Conservation (phyloP, 2,113 vertebrate species). For the Pleuronectes platessa region DNA sequence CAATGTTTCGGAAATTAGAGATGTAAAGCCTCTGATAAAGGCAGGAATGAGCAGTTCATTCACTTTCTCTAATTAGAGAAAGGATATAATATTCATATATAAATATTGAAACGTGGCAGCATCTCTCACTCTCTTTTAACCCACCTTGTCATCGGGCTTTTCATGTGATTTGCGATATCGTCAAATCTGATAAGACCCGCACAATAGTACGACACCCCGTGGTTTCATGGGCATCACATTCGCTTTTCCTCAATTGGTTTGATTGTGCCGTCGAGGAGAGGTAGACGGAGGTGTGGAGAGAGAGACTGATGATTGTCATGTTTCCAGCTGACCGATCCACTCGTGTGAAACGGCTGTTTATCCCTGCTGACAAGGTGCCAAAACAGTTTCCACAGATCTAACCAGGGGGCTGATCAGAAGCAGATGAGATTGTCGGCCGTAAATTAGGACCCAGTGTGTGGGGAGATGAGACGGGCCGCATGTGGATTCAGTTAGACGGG, state of each 20-base stretch:
- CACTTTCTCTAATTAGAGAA: constrained; percentile 30
- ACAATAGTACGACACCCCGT: not conserved
- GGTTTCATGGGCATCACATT: constrained; percentile 1
- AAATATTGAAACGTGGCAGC: constrained; percentile 13
- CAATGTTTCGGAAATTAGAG: constrained; percentile 54
- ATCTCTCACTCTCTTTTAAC: not conserved
- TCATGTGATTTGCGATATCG: not conserved
- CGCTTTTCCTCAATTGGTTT: not conserved
- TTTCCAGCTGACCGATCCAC: constrained; percentile 54
- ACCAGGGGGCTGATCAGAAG: constrained; percentile 71
- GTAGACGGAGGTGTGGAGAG: not conserved
- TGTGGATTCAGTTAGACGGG: constrained; percentile 70
- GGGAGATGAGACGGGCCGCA: constrained; percentile 58
- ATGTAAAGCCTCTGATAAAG: constrained; percentile 55
- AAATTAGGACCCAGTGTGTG: constrained; percentile 66
- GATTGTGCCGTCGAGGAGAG: constrained; percentile 5
- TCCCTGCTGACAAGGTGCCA: constrained; percentile 78
- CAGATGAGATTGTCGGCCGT: constrained; percentile 75
- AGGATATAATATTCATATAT: constrained; percentile 2
- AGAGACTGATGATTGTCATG: constrained; percentile 48
- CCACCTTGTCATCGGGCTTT: constrained; percentile 4
- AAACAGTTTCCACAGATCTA: constrained; percentile 76
- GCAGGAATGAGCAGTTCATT: not conserved
- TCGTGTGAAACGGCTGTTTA: constrained; percentile 66
- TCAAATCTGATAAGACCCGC: constrained; percentile 23